A percentile compares a stretch with the other conserved stretches of the same genome.
Conservation (phyloP, 2,888 invertebrate species). For the Thysanoteuthis rhombus region DNA sequence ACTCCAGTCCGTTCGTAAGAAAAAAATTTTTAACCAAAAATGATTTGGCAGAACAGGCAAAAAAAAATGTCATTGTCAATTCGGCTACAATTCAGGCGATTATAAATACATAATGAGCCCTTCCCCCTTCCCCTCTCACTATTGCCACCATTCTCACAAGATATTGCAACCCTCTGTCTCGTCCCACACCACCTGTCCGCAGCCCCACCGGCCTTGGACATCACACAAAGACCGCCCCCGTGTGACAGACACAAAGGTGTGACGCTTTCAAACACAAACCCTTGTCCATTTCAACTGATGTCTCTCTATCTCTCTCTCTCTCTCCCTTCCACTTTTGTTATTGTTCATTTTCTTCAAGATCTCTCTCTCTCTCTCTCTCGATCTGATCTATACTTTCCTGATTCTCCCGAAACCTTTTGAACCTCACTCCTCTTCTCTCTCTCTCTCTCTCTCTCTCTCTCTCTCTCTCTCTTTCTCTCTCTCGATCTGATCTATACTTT, state of each 20-base stretch:
- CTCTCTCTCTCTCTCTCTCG: not conserved
- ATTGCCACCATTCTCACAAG: not conserved
- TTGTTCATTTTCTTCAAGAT: not conserved
- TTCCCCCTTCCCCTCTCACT: not conserved
- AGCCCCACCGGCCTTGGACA: not conserved
- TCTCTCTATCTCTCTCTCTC: not conserved
- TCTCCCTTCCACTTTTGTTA: accelerated
- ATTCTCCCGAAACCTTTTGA: no score
- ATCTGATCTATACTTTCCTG: no score
- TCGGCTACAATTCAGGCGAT: not conserved
- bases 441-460: not conserved
- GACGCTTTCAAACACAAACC: not conserved
- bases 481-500: not conserved
- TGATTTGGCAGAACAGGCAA: no score
- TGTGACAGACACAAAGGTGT: not conserved
- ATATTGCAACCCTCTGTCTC: not conserved
- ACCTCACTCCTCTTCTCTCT: not conserved
- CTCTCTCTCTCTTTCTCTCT: not conserved
- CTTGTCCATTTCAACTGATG: no score
- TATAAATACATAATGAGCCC: not conserved
- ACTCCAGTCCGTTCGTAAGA: no score
- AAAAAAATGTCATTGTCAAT: not conserved
- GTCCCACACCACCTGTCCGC: not conserved
- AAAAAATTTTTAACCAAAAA: no score
- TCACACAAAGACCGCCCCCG: not conserved